These are phyloP conservation scores for Brachypteracias leptosomus DNA, from an alignment of 2,113 vertebrate species.

Conservation along the genomic window DNA sequence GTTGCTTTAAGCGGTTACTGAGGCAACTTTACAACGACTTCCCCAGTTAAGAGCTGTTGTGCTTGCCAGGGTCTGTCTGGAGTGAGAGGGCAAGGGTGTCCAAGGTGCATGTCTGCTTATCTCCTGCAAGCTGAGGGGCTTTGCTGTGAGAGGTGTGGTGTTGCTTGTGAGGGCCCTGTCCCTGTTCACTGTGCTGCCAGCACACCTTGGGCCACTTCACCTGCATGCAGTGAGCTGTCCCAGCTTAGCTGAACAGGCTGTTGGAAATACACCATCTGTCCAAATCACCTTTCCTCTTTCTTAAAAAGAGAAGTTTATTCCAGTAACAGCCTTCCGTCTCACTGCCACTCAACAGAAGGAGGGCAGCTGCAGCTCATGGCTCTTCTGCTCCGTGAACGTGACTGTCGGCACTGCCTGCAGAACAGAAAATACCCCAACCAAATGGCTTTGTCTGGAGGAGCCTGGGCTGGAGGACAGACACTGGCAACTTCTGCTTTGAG, in stretches of 20 bases:
- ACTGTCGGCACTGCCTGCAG: background rate
- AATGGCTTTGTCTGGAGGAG: background rate
- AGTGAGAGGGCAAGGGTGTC: fast-evolving
- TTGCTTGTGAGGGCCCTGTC: background rate
- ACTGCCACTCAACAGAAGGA: background rate
- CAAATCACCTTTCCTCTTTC: background rate
- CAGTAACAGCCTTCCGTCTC: background rate
- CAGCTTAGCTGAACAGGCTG: background rate
- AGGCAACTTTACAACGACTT: background rate
- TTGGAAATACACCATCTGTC: background rate
- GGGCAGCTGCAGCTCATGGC: background rate
- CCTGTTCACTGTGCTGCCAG: fast-evolving
- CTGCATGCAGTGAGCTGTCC: fast-evolving
- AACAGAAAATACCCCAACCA: background rate
- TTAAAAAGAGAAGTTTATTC: background rate
- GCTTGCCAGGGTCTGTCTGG: background rate
- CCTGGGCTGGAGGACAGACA: background rate
- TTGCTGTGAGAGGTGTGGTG: background rate
- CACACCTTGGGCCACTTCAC: fast-evolving
- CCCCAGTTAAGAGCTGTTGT: background rate
- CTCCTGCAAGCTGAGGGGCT: background rate
- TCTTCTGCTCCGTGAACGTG: fast-evolving
- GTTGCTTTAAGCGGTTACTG: fast-evolving
- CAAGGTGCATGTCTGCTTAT: fast-evolving
- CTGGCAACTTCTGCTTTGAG: background rate